Evolutionary conservation across 2,888 invertebrate genomes (phyloP).

Genomic region (Lasiommata megera): DNA sequence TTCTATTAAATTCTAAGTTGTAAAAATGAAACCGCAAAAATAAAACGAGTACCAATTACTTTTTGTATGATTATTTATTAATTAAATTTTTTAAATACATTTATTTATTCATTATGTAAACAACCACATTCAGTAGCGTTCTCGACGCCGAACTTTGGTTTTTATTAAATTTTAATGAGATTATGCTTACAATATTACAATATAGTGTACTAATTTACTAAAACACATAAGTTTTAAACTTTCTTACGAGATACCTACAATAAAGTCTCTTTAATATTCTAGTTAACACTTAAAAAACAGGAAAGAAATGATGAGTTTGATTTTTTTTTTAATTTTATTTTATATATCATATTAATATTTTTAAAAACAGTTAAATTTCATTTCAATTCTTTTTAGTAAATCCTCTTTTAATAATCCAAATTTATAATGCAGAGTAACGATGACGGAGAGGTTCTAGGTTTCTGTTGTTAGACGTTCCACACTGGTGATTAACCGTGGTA

Average conservation of each 20-base stretch:
- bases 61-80: constrained; percentile 68
- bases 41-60: constrained; percentile 10
- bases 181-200: constrained; percentile 34
- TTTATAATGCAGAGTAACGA: constrained; percentile 60
- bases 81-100: constrained; percentile 44
- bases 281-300: constrained; percentile 37
- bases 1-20: background rate
- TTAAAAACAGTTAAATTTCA: constrained; percentile 57
- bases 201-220: constrained; percentile 30
- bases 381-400: constrained; percentile 28
- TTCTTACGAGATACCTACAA: constrained; percentile 51
- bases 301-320: constrained; percentile 36
- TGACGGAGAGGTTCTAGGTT: constrained; percentile 41
- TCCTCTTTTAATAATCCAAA: constrained; percentile 39
- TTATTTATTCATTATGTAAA: constrained; percentile 31
- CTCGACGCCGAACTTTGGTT: constrained; percentile 37
- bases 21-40: background rate
- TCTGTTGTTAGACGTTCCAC: constrained; percentile 26
- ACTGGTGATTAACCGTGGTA: constrained; percentile 22
- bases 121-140: constrained; percentile 14
- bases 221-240: constrained; percentile 56
- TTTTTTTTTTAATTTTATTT: constrained; percentile 31
- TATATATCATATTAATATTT: constrained; percentile 35
- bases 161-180: constrained; percentile 35
- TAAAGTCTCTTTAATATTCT: constrained; percentile 63